Evolutionary conservation across 2,797 vertebrate species (phyloP).

Genomic region (Falco berigora): DNA sequence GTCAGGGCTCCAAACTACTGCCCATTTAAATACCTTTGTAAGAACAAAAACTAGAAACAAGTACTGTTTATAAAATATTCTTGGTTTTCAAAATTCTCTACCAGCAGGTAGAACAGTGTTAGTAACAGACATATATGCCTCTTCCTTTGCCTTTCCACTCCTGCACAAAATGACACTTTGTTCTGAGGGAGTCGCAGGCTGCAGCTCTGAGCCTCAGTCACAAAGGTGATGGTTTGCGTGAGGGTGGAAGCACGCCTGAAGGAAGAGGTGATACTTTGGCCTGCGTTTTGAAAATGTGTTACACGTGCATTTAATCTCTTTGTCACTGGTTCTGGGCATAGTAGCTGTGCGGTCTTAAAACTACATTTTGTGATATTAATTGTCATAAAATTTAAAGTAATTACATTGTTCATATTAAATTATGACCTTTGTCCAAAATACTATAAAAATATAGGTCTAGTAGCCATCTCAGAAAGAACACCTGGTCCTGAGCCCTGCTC

Average conservation of each 20-base stretch:
- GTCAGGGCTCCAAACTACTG: not conserved
- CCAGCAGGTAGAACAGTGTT: not conserved
- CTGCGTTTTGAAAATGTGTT: not conserved
- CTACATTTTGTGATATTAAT: not conserved
- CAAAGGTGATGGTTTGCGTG: not conserved
- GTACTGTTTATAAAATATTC: not conserved
- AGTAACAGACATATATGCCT: rapidly evolving
- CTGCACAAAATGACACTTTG: not conserved
- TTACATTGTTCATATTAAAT: not conserved
- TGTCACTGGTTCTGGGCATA: not conserved
- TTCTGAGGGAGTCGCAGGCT: too few relatives aligned
- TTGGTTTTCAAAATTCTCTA: not conserved
- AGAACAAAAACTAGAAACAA: not conserved
- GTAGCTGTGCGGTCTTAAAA: not conserved
- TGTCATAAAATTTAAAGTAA: not conserved
- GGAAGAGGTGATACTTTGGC: not conserved
- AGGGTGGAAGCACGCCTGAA: not conserved
- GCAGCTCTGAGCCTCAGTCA: not conserved
- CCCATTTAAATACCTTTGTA: not conserved
- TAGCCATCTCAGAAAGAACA: not conserved
- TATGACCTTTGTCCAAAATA: not conserved
- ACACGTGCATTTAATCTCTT: not conserved
- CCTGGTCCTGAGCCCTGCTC: not conserved
- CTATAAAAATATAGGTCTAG: not conserved
- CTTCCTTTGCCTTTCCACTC: not conserved